A percentile compares a stretch with the other conserved stretches of the same genome.
phyloP scores from a whole-genome alignment of 30 jellyfish, hydroid and myxozoan genomes.

The Aurelia coerulea region DNA sequence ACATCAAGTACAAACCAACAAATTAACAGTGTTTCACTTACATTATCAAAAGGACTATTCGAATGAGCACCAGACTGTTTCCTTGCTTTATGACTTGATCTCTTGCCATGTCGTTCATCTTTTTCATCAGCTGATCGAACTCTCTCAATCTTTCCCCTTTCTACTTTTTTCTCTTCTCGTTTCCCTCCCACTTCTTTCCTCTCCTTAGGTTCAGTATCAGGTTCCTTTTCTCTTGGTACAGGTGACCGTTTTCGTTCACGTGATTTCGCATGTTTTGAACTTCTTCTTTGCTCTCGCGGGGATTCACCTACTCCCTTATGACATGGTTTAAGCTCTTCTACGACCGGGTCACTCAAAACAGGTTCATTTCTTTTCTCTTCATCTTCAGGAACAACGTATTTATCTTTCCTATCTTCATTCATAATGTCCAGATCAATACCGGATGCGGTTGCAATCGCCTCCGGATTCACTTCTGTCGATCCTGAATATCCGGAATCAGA shows the following conservation, averaged over 20 bases:
- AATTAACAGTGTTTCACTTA: background rate
- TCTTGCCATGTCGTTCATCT: slow-evolving; percentile 18
- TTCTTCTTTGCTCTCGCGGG: background rate
- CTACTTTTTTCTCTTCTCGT: background rate
- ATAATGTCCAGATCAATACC: slow-evolving; percentile 69
- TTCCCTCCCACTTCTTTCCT: background rate
- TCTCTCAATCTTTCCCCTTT: slow-evolving; percentile 2
- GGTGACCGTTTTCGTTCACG: background rate
- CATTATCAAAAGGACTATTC: slow-evolving; percentile 67
- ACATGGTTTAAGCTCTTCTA: slow-evolving; percentile 8
- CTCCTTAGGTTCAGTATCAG: background rate
- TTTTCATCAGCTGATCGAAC: slow-evolving; percentile 53
- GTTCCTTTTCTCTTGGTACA: slow-evolving; percentile 5
- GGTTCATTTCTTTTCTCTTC: slow-evolving; percentile 5
- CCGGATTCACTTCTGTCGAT: slow-evolving; percentile 47
- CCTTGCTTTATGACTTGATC: slow-evolving; percentile 40
- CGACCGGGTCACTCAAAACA: background rate
- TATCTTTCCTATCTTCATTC: slow-evolving; percentile 50
- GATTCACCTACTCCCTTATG: background rate
- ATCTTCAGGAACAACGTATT: slow-evolving; percentile 25
- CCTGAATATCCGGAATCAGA: slow-evolving; percentile 50
- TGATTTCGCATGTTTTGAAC: background rate
- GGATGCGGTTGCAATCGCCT: slow-evolving; percentile 86
- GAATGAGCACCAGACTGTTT: slow-evolving; percentile 48
- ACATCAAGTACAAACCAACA: too few relatives aligned